Conservation (phyloP, 2,888 invertebrate genomes). For the Sphaerophoria taeniata region DNA sequence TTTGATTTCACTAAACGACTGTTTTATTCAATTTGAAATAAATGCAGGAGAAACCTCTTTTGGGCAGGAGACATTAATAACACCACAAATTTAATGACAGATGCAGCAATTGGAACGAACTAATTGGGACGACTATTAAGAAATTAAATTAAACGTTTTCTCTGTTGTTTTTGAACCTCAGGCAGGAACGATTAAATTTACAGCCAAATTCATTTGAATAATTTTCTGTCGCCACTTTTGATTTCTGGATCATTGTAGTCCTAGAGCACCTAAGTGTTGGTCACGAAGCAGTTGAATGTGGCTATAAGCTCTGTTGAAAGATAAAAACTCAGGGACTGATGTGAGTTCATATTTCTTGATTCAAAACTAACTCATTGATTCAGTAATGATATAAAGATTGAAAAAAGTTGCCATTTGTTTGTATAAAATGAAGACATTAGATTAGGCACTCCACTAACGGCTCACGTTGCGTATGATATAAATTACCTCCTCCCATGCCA, state of each 20-base stretch:
- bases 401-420: no score
- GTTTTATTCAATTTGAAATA: constrained; percentile 13
- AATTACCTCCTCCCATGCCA: constrained; percentile 17
- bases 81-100: constrained; percentile 10
- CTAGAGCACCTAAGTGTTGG: no score
- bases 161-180: not conserved
- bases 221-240: constrained; percentile 3
- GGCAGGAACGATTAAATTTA: constrained; percentile 2
- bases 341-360: no score
- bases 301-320: no score
- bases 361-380: no score
- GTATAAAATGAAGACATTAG: not conserved
- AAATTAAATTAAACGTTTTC: constrained; percentile 48
- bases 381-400: no score
- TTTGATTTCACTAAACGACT: not conserved
- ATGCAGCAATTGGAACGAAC: constrained; percentile 10
- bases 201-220: constrained; percentile 33
- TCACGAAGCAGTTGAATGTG: no score
- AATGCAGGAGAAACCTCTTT: constrained; percentile 19
- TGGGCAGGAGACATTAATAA: constrained; percentile 21
- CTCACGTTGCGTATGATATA: not conserved
- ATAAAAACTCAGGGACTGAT: no score
- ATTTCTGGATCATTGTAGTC: constrained; percentile 3
- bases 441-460: not conserved
- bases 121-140: constrained; percentile 9